These are phyloP conservation scores for Ophiodon elongatus DNA, from an alignment of 2,113 vertebrate species.

Conservation along the genomic window DNA sequence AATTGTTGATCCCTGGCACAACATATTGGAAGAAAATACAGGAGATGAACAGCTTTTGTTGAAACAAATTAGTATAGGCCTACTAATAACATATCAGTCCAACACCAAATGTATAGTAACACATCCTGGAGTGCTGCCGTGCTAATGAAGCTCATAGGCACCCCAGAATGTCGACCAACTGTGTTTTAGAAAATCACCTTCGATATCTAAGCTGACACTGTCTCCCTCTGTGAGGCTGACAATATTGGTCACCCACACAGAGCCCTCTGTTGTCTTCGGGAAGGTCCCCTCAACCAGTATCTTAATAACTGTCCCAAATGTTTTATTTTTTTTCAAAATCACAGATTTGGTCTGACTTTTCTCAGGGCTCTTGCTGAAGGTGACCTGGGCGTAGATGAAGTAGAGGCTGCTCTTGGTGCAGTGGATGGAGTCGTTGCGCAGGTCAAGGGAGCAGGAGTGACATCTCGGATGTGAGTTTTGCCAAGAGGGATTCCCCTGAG, in stretches of 20 bases:
- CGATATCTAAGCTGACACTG: constrained; percentile 56
- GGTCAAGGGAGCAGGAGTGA: background rate
- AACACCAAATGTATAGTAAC: background rate
- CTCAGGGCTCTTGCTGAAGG: background rate
- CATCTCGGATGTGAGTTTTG: rapidly evolving
- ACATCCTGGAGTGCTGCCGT: background rate
- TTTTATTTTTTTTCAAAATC: constrained; percentile 44
- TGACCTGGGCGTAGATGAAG: constrained; percentile 74
- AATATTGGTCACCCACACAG: constrained; percentile 62
- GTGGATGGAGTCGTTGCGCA: constrained; percentile 30
- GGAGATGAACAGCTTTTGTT: background rate
- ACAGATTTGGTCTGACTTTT: rapidly evolving
- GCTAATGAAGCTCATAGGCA: constrained; percentile 53
- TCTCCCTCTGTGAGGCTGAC: constrained; percentile 42
- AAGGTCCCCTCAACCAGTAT: constrained; percentile 41
- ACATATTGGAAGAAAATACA: background rate
- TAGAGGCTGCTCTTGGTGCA: constrained; percentile 38
- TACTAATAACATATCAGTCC: background rate
- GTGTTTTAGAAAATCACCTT: rapidly evolving
- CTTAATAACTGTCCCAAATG: rapidly evolving
- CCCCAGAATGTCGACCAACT: constrained; percentile 73
- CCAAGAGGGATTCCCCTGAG: rapidly evolving
- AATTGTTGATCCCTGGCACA: background rate
- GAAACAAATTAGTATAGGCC: background rate
- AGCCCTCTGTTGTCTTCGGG: background rate